phyloP scores from a whole-genome alignment of 2,797 vertebrate genomes.

The Ibycter americanus region DNA sequence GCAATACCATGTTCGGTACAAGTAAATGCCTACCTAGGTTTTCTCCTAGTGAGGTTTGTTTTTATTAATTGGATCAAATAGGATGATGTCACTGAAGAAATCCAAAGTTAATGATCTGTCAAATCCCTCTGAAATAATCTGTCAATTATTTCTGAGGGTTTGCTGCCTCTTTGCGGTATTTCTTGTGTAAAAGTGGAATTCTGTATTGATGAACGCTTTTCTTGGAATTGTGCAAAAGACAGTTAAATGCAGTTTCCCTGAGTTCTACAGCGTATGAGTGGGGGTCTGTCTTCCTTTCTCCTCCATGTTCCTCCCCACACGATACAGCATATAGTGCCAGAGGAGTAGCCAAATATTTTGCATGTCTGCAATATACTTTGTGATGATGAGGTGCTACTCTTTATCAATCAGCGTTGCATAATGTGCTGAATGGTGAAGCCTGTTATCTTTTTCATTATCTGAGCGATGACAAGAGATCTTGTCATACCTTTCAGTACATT shows the following conservation, averaged over 20 bases:
- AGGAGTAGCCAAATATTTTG: not conserved
- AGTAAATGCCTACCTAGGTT: not conserved
- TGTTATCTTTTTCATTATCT: not conserved
- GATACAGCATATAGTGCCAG: accelerated
- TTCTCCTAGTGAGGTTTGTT: not conserved
- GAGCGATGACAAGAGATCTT: not conserved
- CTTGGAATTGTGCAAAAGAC: not conserved
- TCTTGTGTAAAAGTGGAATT: slow-evolving; percentile 16
- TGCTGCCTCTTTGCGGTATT: slow-evolving; percentile 65
- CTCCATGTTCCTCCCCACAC: accelerated
- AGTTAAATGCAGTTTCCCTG: not conserved
- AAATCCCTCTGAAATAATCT: slow-evolving; percentile 14
- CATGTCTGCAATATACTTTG: not conserved
- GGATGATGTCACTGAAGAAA: not conserved
- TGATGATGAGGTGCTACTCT: not conserved
- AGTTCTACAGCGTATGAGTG: not conserved
- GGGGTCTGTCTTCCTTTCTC: not conserved
- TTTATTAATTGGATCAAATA: not conserved
- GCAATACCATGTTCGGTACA: not conserved
- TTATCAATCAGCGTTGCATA: not conserved
- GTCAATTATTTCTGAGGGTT: slow-evolving; percentile 35
- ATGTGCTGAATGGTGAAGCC: not conserved
- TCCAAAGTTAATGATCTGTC: not conserved
- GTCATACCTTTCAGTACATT: not conserved
- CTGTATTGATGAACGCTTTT: not conserved